Evolutionary conservation across 2,797 vertebrate genomes (phyloP).

Genomic region (Hyperoplus lanceolatus): DNA sequence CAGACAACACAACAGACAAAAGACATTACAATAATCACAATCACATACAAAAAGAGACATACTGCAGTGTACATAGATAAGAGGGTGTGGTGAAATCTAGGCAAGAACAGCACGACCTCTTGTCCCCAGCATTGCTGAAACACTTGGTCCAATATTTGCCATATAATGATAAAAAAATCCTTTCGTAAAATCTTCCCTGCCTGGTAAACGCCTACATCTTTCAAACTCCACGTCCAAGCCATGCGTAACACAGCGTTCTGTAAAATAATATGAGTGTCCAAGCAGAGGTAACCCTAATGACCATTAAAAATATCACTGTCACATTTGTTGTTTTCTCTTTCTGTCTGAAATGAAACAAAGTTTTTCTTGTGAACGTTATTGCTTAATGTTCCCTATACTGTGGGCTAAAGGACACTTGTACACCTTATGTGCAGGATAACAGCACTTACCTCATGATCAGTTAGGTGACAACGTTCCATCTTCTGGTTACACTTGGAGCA

Average conservation of each 20-base stretch:
- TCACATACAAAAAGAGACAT: too few relatives aligned
- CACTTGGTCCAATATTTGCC: background rate
- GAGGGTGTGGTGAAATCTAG: too few relatives aligned
- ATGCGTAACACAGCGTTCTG: too few relatives aligned
- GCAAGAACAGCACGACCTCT: background rate
- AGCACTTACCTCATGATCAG: slow-evolving; percentile 78
- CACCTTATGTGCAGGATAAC: background rate
- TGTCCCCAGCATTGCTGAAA: background rate
- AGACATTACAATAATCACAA: too few relatives aligned
- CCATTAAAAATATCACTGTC: background rate
- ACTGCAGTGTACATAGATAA: too few relatives aligned
- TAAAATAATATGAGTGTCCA: background rate
- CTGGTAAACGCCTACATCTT: background rate
- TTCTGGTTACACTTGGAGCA: slow-evolving; percentile 78
- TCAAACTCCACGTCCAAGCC: background rate
- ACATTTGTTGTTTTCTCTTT: background rate
- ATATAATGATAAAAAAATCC: slow-evolving; percentile 2
- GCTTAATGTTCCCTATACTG: background rate
- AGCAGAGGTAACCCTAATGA: background rate
- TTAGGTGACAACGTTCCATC: slow-evolving; percentile 72
- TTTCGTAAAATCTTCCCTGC: background rate
- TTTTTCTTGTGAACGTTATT: background rate
- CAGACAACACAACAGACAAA: too few relatives aligned
- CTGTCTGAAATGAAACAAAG: too few relatives aligned
- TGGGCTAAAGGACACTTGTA: too few relatives aligned